Percentiles rank a stretch among this genome's conserved stretches.
Conservation (phyloP, 2,888 invertebrate species). For the Lycocerus yunnanus region DNA sequence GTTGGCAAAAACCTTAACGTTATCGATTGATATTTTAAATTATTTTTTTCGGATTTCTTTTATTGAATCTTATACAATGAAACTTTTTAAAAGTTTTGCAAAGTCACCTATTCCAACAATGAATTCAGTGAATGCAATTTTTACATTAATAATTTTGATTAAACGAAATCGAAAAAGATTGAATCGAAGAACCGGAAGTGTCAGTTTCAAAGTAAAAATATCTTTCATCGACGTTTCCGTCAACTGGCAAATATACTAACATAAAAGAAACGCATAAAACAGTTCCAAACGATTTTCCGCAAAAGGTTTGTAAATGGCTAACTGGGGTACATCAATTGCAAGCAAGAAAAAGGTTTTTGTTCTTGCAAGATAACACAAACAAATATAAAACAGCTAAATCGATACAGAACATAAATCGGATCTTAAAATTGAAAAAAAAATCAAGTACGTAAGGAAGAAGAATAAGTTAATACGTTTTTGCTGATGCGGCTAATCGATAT, state of each 20-base stretch:
- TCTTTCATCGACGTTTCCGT: background rate
- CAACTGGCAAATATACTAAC: background rate
- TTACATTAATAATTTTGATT: background rate
- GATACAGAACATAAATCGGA: background rate
- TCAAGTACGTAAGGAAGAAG: background rate
- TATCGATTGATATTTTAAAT: background rate
- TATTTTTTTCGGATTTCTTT: background rate
- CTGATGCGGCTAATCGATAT: background rate
- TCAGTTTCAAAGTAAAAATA: background rate
- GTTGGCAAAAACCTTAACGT: background rate
- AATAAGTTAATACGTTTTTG: background rate
- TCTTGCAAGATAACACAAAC: background rate
- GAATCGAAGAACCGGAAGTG: background rate
- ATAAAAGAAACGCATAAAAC: slow-evolving; percentile 1
- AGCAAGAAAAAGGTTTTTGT: background rate
- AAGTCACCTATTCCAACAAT: background rate
- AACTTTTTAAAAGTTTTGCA: background rate
- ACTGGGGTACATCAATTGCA: background rate
- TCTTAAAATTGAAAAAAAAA: background rate
- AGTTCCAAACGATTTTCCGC: slow-evolving; percentile 1
- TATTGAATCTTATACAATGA: background rate
- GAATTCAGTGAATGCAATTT: background rate
- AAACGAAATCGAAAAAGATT: background rate
- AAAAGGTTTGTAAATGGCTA: slow-evolving; percentile 2
- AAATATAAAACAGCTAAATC: background rate